Base-by-base conservation (phyloP, 2,113 vertebrate species). In the Saccopteryx bilineata region DNA sequence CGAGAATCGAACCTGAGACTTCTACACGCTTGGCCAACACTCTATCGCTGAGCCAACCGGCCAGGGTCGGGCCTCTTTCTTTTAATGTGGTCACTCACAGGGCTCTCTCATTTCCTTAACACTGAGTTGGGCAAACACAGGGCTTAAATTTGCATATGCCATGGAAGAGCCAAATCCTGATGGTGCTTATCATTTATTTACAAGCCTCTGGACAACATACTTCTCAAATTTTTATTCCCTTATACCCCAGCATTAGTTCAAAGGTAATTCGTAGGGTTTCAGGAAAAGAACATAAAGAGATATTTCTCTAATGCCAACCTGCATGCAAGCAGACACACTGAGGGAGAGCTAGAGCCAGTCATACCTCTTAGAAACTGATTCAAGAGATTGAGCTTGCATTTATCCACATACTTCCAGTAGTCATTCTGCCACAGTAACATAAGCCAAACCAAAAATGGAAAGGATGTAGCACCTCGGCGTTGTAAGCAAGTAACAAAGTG, bases 361-460 rank as follows among this genome's bases (percentile, higher is more conserved):
- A 52, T 11, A 68, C 46, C 10, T 2, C 68, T 92, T 91, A 75
- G 9, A 82, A 65, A 65, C 9, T 18, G 31, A 92, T 65, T 75
- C 68, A 56, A 65, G 68, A 80, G 21, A 87, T 58, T 39, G 31
- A 69, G 74, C 58, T 80, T 56, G 12, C n/a, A 86, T 65, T 94
- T 91, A 66, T 23, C 31, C 33, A 52, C 0, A 0, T 65, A 48
- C n/a, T 74, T 74, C 50, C 60, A 48, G 50, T 2, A 92, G 9
- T 68, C 50, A 24, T 50, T 66, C 18, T 87, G 66, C 60, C 58
- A 66, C 10, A n/a, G 60, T 31, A 7, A 23, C n/a, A n/a, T 65
- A 58, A 87, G 75, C 21, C 61, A 93, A 93, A 76, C 61, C 56
- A 50, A 94, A 97, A 91, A 58, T 61, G 74, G 31, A 79, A 90